A percentile compares a stretch with the other conserved stretches of the same genome.
These are phyloP conservation scores for Pseudeuparius sepicola DNA, from an alignment of 2,888 invertebrate species.

Conservation along the genomic window DNA sequence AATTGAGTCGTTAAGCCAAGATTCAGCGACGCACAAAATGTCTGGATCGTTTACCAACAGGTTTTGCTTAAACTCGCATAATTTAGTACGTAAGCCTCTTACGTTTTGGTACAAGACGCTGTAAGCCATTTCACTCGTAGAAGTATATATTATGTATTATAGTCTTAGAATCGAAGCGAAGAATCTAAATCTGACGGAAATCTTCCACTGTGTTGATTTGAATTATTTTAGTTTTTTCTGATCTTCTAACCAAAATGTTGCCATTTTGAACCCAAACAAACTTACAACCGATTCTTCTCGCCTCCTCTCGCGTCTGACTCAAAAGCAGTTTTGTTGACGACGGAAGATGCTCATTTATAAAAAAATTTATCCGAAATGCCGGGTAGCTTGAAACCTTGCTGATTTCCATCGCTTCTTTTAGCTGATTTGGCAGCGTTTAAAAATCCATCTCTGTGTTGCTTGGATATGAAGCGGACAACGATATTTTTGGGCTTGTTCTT, in stretches of 20 bases:
- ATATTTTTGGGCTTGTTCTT: too few species aligned
- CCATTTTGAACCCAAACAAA: constrained; percentile 16
- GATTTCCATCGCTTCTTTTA: constrained; percentile 8
- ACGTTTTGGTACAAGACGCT: constrained; percentile 10
- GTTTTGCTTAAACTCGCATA: constrained; percentile 11
- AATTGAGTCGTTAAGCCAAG: constrained; percentile 11
- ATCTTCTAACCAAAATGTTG: constrained; percentile 11
- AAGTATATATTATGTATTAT: neutral
- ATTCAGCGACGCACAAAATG: constrained; percentile 11
- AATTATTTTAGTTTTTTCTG: constrained; percentile 11
- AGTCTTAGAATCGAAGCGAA: neutral
- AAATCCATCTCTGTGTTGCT: constrained; percentile 13
- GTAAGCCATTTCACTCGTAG: constrained; percentile 12
- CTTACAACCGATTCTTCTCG: constrained; percentile 11
- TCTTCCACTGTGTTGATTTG: constrained; percentile 9
- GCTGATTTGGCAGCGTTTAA: constrained; percentile 9
- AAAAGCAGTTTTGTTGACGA: constrained; percentile 12
- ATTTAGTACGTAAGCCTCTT: too few species aligned
- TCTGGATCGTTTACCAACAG: constrained; percentile 9
- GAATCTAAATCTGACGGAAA: constrained; percentile 9
- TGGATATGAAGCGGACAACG: too few species aligned
- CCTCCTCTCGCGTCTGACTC: constrained; percentile 10
- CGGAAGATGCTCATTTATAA: constrained; percentile 16
- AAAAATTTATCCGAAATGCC: constrained; percentile 13
- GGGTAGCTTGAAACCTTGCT: constrained; percentile 10